Conservation (phyloP, 2,888 invertebrate genomes). For the Brachyptera risi region DNA sequence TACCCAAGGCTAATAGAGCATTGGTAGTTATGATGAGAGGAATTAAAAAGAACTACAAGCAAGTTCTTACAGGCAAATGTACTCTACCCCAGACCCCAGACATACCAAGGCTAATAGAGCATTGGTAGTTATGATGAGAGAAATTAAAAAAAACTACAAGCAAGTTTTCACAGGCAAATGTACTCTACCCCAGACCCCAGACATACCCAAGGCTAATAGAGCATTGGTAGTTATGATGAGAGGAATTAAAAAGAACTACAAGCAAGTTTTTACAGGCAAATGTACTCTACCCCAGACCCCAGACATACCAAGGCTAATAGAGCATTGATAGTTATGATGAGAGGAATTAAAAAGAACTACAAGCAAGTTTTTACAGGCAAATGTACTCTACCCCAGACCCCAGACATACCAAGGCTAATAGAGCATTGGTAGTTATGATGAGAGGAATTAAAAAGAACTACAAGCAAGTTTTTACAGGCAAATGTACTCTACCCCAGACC, state of each 20-base stretch:
- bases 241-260: conserved; percentile 18
- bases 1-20: neutral
- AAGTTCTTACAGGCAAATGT: too few species aligned
- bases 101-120: neutral
- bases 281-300: too few species aligned
- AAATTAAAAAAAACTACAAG: conserved; percentile 18
- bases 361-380: conserved; percentile 18
- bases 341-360: conserved; percentile 18
- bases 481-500: too few species aligned
- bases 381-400: too few species aligned
- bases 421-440: conserved; percentile 10
- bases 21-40: conserved; percentile 13
- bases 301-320: too few species aligned
- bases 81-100: too few species aligned
- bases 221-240: conserved; percentile 13
- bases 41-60: conserved; percentile 17
- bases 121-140: conserved; percentile 12
- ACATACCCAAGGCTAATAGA: too few species aligned
- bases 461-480: conserved; percentile 16
- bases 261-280: conserved; percentile 16
- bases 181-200: too few species aligned
- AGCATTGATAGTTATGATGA: conserved; percentile 8
- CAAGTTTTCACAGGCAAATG: too few species aligned
- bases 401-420: too few species aligned
- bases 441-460: conserved; percentile 17